Conservation (phyloP, 2,888 invertebrate genomes). For the Eristalinus sepulchralis region DNA sequence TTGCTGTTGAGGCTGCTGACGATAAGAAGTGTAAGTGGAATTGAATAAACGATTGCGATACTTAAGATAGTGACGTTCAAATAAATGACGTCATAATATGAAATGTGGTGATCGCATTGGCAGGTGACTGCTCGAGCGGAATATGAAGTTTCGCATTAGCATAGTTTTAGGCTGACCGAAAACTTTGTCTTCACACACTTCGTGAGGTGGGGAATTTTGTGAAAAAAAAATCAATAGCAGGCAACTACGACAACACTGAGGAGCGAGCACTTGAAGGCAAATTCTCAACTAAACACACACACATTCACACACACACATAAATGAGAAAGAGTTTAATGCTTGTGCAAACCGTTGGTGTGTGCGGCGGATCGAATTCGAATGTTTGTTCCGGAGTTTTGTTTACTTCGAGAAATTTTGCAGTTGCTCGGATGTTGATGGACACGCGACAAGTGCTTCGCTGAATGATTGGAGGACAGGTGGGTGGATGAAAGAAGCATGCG, state of each 20-base stretch:
- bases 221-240: not conserved
- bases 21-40: slow-evolving; percentile 71
- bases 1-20: slow-evolving; percentile 60
- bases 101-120: slow-evolving; percentile 75
- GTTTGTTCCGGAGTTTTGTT: no score
- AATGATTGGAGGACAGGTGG: no score
- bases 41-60: slow-evolving; percentile 74
- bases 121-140: slow-evolving; percentile 75
- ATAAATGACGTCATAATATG: slow-evolving; percentile 77
- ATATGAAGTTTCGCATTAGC: slow-evolving; percentile 76
- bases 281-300: no score
- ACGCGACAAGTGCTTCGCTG: no score
- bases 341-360: no score
- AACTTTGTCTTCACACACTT: not conserved
- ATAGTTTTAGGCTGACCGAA: slow-evolving; percentile 73
- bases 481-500: not conserved
- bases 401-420: no score
- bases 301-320: no score
- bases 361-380: no score
- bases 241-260: no score
- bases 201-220: not conserved
- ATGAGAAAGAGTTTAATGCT: no score
- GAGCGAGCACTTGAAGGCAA: no score
- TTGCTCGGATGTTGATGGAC: no score
- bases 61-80: slow-evolving; percentile 74